Conservation (phyloP, 2,113 vertebrate genomes). For the Antechinus flavipes region DNA sequence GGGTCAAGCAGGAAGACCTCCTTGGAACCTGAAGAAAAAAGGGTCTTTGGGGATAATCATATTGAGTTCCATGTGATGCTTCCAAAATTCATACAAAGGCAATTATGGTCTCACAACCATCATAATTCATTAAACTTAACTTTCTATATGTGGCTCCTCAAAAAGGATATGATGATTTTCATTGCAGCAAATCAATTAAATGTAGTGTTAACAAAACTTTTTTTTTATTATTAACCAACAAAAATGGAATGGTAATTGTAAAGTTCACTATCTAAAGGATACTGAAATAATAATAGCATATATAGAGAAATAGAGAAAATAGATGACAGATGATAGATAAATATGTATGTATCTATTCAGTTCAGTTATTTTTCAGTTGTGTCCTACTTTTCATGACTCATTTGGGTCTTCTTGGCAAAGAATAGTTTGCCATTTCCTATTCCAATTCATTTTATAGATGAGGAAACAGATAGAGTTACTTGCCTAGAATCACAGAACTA, state of each 20-base stretch:
- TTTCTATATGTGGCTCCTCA: neutral
- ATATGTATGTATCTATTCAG: too few relatives aligned
- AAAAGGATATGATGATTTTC: neutral
- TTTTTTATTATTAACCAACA: neutral
- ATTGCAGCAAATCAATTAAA: neutral
- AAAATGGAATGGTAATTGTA: neutral
- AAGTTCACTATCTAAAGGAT: neutral
- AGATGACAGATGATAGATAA: too few relatives aligned
- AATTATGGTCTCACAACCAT: neutral
- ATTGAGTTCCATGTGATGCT: neutral
- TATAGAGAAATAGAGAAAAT: too few relatives aligned
- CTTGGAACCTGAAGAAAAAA: conserved; percentile 5
- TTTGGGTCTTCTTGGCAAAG: too few relatives aligned
- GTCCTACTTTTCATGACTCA: too few relatives aligned
- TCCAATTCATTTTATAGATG: too few relatives aligned
- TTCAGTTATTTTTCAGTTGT: too few relatives aligned
- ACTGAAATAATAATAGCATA: neutral
- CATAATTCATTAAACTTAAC: neutral
- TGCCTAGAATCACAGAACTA: too few relatives aligned
- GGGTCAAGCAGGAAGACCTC: conserved; percentile 7
- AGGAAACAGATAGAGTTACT: too few relatives aligned
- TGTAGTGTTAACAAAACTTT: neutral
- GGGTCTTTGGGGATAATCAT: neutral
- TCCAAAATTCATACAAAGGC: neutral
- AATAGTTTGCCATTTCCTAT: too few relatives aligned